phyloP scores from a whole-genome alignment of 1,140 invertebrate genomes.

The Planococcus citri region DNA sequence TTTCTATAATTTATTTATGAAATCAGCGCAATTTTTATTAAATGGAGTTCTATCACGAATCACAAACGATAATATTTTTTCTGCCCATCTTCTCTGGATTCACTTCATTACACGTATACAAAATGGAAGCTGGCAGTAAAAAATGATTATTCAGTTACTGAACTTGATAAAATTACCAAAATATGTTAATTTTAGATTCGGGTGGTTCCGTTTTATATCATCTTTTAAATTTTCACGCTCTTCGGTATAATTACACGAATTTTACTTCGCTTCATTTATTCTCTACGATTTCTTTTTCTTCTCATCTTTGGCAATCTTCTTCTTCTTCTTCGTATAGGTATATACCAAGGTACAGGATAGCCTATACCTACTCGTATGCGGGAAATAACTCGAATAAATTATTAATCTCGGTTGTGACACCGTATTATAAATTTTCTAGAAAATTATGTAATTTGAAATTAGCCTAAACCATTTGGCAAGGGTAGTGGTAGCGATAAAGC shows the following conservation, averaged over 20 bases:
- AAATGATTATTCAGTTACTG: neutral
- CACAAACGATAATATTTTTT: too few relatives aligned
- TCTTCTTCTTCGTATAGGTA: too few relatives aligned
- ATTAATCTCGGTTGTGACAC: neutral
- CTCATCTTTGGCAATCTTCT: too few relatives aligned
- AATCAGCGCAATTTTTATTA: too few relatives aligned
- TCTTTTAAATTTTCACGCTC: too few relatives aligned
- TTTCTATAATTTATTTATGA: too few relatives aligned
- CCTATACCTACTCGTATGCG: neutral
- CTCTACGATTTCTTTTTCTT: neutral
- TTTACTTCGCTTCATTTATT: neutral
- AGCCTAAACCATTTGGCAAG: neutral
- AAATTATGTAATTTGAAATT: neutral
- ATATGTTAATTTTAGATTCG: neutral
- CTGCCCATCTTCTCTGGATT: constrained; percentile 2
- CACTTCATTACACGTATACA: neutral
- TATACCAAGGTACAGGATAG: too few relatives aligned
- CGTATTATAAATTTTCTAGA: neutral
- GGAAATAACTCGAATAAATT: neutral
- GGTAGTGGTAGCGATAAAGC: neutral
- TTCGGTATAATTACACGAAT: too few relatives aligned
- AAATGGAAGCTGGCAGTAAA: constrained; percentile 2
- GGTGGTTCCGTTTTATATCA: neutral
- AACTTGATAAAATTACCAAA: neutral
- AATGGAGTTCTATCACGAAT: too few relatives aligned